Evolutionary conservation across 2,113 vertebrate genomes (phyloP), one percentile per base, ranked within the genome.

Genomic region (Stictonetta naevosa): DNA sequence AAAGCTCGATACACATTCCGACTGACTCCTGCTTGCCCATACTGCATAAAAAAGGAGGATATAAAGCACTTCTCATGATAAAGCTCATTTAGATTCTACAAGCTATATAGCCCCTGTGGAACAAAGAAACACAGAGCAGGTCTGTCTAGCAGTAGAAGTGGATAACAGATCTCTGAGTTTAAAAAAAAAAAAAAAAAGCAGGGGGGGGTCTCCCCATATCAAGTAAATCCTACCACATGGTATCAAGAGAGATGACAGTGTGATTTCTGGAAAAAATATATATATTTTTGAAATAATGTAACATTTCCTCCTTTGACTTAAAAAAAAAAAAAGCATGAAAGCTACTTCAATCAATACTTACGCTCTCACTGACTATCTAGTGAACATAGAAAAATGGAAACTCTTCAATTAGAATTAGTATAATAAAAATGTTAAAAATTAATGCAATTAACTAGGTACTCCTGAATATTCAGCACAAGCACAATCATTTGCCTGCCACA

Each of bases 391-490:
- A 42, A 93, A 72, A 55, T 1, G 68, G 28, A 91, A 56, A 82
- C 25, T 75, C 46, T 60, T 44, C 46, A 86, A 21, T 69, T 68
- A 78, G 44, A 89, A 86, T 88, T 83, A 95, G 75, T 80, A 17
- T 28, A 87, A 92, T 74, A 88, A 72, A 80, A 93, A 79, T 72
- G 93, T 88, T 63, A 96, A 91, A 87, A 95, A 91, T 93, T 84
- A 96, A 94, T 76, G 52, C 31, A 88, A 95, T 97, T 97, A 97
- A 91, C 73, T 80, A 76, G 59, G 64, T 85, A 60, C n/a, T 96
- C 64, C 66, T 94, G 87, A 89, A 44, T 88, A 95, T 48, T 73
- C 77, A 95, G 93, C 60, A 94, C 64, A 91, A 84, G 58, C 59
- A 62, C 17, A 63, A 96, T 88, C n/a, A 13, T 52, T 75, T 92